phyloP scores from a whole-genome alignment of 2,797 vertebrate genomes.

The Salarias fasciatus region DNA sequence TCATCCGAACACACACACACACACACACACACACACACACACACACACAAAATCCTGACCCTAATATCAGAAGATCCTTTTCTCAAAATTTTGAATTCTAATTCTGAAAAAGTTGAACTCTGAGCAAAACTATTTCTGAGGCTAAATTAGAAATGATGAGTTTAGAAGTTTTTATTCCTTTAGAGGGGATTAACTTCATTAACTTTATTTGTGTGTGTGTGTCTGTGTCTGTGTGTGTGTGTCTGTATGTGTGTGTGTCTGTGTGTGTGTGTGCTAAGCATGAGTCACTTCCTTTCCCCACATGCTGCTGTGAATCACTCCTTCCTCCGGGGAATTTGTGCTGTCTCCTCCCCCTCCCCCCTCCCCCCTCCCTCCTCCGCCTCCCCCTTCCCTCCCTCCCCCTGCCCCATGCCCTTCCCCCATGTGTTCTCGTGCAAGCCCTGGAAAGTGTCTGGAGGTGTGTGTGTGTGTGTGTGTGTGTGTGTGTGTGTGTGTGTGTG shows the following conservation, averaged over 20 bases:
- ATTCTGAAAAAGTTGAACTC: too few species aligned
- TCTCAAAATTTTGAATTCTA: too few species aligned
- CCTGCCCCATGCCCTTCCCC: slow-evolving; percentile 68
- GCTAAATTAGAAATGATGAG: too few species aligned
- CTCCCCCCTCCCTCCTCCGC: slow-evolving; percentile 73
- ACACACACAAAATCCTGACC: too few species aligned
- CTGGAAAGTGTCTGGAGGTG: slow-evolving; percentile 76
- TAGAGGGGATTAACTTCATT: too few species aligned
- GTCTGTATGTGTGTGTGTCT: too few species aligned
- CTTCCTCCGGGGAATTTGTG: slow-evolving; percentile 86
- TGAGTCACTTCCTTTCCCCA: slow-evolving; percentile 99
- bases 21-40: too few species aligned
- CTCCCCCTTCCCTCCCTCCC: slow-evolving; percentile 77
- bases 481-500: slow-evolving; percentile 5
- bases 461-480: slow-evolving; percentile 3
- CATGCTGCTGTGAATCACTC: slow-evolving; percentile 98
- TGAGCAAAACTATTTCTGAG: too few species aligned
- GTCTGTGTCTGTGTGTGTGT: slow-evolving; percentile 66
- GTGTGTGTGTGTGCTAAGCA: slow-evolving; percentile 66
- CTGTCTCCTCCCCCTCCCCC: slow-evolving; percentile 83
- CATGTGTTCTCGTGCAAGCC: slow-evolving; percentile 71
- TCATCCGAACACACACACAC: too few species aligned
- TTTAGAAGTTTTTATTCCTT: too few species aligned
- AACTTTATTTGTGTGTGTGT: slow-evolving; percentile 15
- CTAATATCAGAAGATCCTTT: too few species aligned